phyloP scores from a whole-genome alignment of 2,888 invertebrate species.

The Baccha elongata region DNA sequence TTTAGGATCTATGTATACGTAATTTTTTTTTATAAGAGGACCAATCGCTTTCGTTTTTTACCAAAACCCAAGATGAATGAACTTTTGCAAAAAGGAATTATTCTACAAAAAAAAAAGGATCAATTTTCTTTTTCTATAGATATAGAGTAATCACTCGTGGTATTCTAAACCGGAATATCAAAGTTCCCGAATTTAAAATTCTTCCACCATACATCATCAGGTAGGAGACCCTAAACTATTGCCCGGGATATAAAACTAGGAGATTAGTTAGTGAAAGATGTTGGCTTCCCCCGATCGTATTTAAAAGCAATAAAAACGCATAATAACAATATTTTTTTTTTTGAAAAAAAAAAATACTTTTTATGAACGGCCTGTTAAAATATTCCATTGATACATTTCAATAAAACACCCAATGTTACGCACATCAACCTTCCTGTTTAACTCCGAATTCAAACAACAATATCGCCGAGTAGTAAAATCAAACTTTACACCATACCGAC shows the following conservation, averaged over 20 bases:
- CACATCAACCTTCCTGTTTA: conserved; percentile 61
- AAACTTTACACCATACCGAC: conserved; percentile 24
- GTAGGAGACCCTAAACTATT: neutral
- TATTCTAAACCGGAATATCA: neutral
- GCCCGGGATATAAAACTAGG: neutral
- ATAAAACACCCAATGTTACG: conserved; percentile 72
- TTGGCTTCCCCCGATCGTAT: neutral
- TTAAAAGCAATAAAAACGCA: conserved; percentile 27
- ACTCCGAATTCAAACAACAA: conserved; percentile 48
- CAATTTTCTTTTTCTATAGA: neutral
- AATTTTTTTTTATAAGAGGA: neutral
- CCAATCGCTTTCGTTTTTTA: neutral
- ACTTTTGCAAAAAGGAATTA: conserved; percentile 39
- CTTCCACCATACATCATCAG: neutral
- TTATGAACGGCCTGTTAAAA: conserved; percentile 51
- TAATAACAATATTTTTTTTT: conserved; percentile 5
- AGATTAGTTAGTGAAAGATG: conserved; percentile 7
- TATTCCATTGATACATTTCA: conserved; percentile 69
- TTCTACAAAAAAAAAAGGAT: neutral
- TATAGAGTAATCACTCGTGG: conserved; percentile 18
- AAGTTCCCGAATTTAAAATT: neutral
- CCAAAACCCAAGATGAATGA: conserved; percentile 10
- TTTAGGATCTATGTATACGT: no score
- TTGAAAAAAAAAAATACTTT: conserved; percentile 21
- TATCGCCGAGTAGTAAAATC: conserved; percentile 38